Evolutionary conservation across 2,888 invertebrate genomes (phyloP), one percentile per base, ranked within the genome.

Genomic region (Orchesellides sinensis): DNA sequence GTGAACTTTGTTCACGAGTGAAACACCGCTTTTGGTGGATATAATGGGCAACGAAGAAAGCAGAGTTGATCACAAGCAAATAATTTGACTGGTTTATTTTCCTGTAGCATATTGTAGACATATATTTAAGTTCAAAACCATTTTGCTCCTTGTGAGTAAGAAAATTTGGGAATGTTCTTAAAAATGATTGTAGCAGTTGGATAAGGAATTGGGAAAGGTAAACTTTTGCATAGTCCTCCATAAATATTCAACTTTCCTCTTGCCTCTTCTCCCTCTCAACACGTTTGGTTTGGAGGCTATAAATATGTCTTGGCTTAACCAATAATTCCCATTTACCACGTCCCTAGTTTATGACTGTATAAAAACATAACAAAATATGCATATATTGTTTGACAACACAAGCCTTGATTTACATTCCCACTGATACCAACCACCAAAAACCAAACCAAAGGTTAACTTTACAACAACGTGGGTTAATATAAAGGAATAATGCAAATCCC

Each of bases 261-360:
- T 66, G 63, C 61, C 77, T 78, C 65, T 74, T 47, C 47, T 47
- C 47, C n/a, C 47, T 47, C 78, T 63, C 73, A 78, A 83, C 79
- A 80, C 70, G 73, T 65, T 83, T 56, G 69, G 74, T 65, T 83
- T 56, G 69, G 74, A 82, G 70, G 78, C 69, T 85, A 85, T 87
- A 87, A 87, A 87, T 85, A 85, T 85, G 85, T 85, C 87, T 66
- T 83, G 85, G 85, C 85, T 87, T 87, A 85, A 87, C 87, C 87
- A 85, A 87, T 87, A 87, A 84, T 83, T 86, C 83, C 86, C 85
- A 84, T 85, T 85, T 32, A 73, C 61, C 12, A 82, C 73, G 77
- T 79, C 79, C 80, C 79, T 83, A 70, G 83, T 78, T 80, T 75
- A 69, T 82, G 83, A 77, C 74, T n/a, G n/a, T n/a, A n/a, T n/a